Evolutionary conservation across 2,113 vertebrate species (phyloP).

Genomic region (Poecile atricapillus): DNA sequence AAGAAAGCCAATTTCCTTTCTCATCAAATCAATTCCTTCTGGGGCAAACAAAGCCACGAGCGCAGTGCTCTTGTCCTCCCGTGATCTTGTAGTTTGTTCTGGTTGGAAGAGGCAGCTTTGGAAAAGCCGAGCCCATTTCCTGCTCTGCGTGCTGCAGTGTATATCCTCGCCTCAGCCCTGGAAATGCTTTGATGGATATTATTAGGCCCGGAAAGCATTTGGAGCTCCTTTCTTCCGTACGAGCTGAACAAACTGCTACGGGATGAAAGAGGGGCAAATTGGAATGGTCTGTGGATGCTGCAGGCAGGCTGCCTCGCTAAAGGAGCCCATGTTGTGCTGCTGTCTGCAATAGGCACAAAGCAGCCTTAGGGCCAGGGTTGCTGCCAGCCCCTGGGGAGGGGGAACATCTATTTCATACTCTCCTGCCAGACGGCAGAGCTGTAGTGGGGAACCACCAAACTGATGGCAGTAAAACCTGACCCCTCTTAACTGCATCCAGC

Average conservation of each 20-base stretch:
- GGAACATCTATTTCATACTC: background rate
- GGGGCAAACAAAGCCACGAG: constrained; percentile 47
- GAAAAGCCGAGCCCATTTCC: constrained; percentile 55
- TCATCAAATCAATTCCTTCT: constrained; percentile 66
- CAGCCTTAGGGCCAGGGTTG: background rate
- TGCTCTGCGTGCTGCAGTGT: constrained; percentile 39
- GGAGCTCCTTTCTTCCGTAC: constrained; percentile 58
- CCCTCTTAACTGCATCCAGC: background rate
- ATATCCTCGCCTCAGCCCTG: constrained; percentile 50
- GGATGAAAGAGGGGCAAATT: constrained; percentile 63
- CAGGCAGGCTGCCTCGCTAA: background rate
- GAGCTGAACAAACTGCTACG: background rate
- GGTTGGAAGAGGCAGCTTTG: constrained; percentile 38
- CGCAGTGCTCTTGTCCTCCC: background rate
- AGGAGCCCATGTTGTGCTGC: background rate
- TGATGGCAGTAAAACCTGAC: background rate
- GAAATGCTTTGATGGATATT: constrained; percentile 74
- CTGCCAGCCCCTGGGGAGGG: background rate
- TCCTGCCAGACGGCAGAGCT: background rate
- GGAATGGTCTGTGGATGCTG: constrained; percentile 37
- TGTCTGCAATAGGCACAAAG: background rate
- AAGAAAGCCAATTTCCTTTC: constrained; percentile 64
- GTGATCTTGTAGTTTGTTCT: constrained; percentile 54
- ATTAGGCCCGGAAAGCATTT: constrained; percentile 69
- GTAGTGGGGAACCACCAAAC: background rate